Evolutionary conservation across 2,113 vertebrate species (phyloP).

Genomic region (Indicator maculatus): DNA sequence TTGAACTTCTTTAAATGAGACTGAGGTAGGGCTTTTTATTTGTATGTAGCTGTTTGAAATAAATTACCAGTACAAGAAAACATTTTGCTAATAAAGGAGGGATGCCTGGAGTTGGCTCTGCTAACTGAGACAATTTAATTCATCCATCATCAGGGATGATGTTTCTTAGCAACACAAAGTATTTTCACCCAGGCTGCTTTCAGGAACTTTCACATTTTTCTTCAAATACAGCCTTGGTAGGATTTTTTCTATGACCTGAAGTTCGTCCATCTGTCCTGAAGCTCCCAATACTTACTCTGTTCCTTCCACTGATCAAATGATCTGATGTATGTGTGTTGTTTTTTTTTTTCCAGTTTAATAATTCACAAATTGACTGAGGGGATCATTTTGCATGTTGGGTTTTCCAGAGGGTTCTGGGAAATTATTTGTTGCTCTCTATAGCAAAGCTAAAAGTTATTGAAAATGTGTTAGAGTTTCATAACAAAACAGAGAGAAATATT

Average conservation of each 20-base stretch:
- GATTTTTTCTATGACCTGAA: slow-evolving; percentile 67
- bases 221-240: slow-evolving; percentile 65
- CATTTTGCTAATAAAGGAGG: slow-evolving; percentile 64
- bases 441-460: slow-evolving; percentile 76
- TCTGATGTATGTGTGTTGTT: not conserved
- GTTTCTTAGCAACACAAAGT: slow-evolving; percentile 75
- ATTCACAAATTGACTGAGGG: slow-evolving; percentile 64
- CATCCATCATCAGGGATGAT: slow-evolving; percentile 65
- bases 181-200: slow-evolving; percentile 60
- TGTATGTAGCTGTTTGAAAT: slow-evolving; percentile 57
- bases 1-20: slow-evolving; percentile 26
- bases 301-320: slow-evolving; percentile 62
- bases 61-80: slow-evolving; percentile 65
- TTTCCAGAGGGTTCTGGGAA: slow-evolving; percentile 72
- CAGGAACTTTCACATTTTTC: slow-evolving; percentile 65
- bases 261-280: slow-evolving; percentile 75
- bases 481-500: slow-evolving; percentile 69
- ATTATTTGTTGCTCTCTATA: slow-evolving; percentile 66
- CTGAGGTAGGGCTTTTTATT: slow-evolving; percentile 48
- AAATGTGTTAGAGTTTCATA: slow-evolving; percentile 72
- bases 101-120: slow-evolving; percentile 63
- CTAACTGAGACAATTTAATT: slow-evolving; percentile 71
- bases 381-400: slow-evolving; percentile 68
- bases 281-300: slow-evolving; percentile 55
- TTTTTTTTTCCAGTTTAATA: slow-evolving; percentile 61